Conservation (phyloP, 2,113 vertebrate genomes). For the Tragulus kanchil region DNA sequence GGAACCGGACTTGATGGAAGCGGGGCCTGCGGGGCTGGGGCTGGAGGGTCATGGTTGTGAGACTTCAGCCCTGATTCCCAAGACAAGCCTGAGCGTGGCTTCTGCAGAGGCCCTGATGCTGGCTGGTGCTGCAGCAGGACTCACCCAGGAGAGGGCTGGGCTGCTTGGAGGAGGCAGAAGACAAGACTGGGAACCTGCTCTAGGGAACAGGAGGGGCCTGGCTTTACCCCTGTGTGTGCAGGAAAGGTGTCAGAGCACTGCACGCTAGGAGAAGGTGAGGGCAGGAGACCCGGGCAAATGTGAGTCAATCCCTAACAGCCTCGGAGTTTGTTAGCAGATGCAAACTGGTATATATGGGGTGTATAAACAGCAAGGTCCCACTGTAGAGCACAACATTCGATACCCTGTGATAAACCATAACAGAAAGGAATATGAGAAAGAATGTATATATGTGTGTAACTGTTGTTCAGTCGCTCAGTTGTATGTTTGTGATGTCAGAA, state of each 20-base stretch:
- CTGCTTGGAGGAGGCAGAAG: neutral
- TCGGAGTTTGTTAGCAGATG: neutral
- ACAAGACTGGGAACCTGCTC: neutral
- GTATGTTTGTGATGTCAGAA: neutral
- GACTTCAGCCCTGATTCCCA: accelerated
- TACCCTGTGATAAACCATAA: neutral
- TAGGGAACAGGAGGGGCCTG: neutral
- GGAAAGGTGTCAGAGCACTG: neutral
- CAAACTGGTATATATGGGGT: neutral
- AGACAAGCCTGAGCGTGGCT: neutral
- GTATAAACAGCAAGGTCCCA: neutral
- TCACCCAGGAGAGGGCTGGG: accelerated
- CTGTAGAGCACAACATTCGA: neutral
- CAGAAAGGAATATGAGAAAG: neutral
- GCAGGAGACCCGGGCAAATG: neutral
- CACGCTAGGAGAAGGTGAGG: neutral
- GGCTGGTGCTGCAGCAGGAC: neutral
- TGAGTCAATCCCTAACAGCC: neutral
- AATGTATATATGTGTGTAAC: neutral
- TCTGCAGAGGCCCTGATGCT: neutral
- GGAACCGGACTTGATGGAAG: neutral
- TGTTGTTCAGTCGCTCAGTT: neutral
- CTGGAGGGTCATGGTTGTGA: neutral
- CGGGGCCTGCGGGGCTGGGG: neutral
- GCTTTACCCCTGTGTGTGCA: neutral